A percentile compares a stretch with the other conserved stretches of the same genome.
Evolutionary conservation across 1,140 invertebrate genomes (phyloP).

Genomic region (Cotesia glomerata): DNA sequence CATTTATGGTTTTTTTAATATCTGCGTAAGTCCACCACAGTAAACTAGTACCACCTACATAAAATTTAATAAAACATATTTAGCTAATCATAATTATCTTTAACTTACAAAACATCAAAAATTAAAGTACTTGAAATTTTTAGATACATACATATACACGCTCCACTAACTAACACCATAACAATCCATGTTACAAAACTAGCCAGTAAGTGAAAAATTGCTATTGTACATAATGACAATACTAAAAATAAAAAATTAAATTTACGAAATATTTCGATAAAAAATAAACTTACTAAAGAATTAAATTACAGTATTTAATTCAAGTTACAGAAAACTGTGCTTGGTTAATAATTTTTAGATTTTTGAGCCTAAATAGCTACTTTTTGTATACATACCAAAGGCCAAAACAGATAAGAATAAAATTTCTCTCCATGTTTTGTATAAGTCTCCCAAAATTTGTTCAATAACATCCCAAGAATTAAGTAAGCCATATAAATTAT

Average conservation of each 20-base stretch:
- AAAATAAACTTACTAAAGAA: too few relatives aligned
- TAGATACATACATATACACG: slow-evolving; percentile 69
- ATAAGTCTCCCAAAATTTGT: slow-evolving; percentile 86
- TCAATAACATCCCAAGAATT: slow-evolving; percentile 88
- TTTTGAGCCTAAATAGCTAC: too few relatives aligned
- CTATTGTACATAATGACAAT: slow-evolving; percentile 81
- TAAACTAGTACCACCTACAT: slow-evolving; percentile 73
- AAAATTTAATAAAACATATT: slow-evolving; percentile 21
- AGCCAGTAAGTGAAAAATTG: slow-evolving; percentile 84
- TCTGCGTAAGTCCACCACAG: slow-evolving; percentile 90
- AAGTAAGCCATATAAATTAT: slow-evolving; percentile 78
- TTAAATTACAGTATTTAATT: too few relatives aligned
- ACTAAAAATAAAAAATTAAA: slow-evolving; percentile 66
- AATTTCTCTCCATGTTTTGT: slow-evolving; percentile 85
- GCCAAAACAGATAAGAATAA: slow-evolving; percentile 81
- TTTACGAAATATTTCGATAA: slow-evolving; percentile 3
- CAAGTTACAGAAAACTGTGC: too few relatives aligned
- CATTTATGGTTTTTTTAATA: slow-evolving; percentile 74
- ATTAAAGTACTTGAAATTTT: slow-evolving; percentile 7
- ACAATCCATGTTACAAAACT: slow-evolving; percentile 86
- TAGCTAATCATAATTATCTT: not conserved
- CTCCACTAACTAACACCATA: slow-evolving; percentile 77
- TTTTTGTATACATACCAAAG: slow-evolving; percentile 70
- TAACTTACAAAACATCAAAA: not conserved
- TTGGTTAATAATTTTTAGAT: too few relatives aligned